Evolutionary conservation across 2,797 vertebrate species (phyloP), one percentile per base, ranked within the genome.

Genomic region (Furcifer pardalis): DNA sequence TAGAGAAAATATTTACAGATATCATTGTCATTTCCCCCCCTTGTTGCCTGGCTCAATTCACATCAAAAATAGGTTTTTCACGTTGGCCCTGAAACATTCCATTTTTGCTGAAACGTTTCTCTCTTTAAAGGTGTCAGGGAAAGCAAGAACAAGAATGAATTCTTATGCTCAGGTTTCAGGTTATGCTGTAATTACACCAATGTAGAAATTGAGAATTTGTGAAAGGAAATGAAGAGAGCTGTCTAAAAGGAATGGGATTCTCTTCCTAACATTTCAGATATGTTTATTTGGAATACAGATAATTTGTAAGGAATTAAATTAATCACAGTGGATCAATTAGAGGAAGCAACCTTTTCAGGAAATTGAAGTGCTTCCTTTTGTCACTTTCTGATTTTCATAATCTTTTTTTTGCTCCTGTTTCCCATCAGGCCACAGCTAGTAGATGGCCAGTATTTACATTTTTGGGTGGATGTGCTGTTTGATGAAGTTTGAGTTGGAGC

Each of bases 381-480:
- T 52, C 21, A 15, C n/a, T 37, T 15, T 79, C 32, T 32, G 1
- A 6, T 52, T 49, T 15, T 71, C 6, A 21, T 83, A 25, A 27
- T 46, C 25, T 85, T 46, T 76, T 83, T 81, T 83, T 56, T 72
- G 6, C 44, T 56, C 66, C 63, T 79, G 25, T 17, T 44, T 7
- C 15, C 35, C 32, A 0, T 4, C 23, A 25, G 7, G 15, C 15
- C 19, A 83, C 65, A 85, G 1, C 19, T 46, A 77, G 80, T 37
- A 88, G 8, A 0, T 21, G 42, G 32, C 23, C 37, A 23, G 52
- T 32, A 56, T 19, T 62, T 78, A 59, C 35, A 56, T 10, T 21
- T 42, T 79, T 71, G 8, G 37, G 12, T 9, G 32, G 40, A 65
- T 49, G 17, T 19, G 25, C 62, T 25, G 3, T 77, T 49, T 25